Conservation (phyloP, 2,888 invertebrate genomes). For the Drosophila nigricruria region DNA sequence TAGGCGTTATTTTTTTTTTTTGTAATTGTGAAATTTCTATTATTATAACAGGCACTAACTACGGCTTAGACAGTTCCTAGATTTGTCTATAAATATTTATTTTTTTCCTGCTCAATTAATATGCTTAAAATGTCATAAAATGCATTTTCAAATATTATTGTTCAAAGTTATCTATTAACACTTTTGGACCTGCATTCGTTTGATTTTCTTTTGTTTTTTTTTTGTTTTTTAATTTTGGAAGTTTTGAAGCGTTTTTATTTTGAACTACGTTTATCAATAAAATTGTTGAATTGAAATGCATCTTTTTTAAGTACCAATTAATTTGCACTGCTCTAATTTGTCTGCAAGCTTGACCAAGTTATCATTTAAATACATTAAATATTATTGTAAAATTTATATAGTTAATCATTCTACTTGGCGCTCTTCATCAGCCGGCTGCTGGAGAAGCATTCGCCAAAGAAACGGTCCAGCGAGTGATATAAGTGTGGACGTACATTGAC, state of each 20-base stretch:
- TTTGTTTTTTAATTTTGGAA: slow-evolving; percentile 5
- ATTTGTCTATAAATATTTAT: slow-evolving; percentile 48
- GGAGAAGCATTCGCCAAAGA: slow-evolving; percentile 87
- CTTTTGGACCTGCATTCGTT: slow-evolving; percentile 76
- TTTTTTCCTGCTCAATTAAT: slow-evolving; percentile 13
- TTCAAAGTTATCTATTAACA: slow-evolving; percentile 77
- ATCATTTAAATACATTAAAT: slow-evolving; percentile 36
- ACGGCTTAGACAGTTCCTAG: slow-evolving; percentile 41
- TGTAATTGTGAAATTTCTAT: slow-evolving; percentile 33
- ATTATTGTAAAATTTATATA: slow-evolving; percentile 28
- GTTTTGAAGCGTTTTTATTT: slow-evolving; percentile 47
- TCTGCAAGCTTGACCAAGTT: slow-evolving; percentile 37
- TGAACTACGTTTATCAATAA: slow-evolving; percentile 43
- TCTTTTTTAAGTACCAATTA: slow-evolving; percentile 70
- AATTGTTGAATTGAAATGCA: slow-evolving; percentile 55
- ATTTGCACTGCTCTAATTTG: slow-evolving; percentile 25
- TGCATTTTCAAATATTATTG: slow-evolving; percentile 76
- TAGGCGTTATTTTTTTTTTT: slow-evolving; percentile 51
- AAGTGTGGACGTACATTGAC: slow-evolving; percentile 93
- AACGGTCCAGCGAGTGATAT: slow-evolving; percentile 95
- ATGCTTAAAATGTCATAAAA: slow-evolving; percentile 70
- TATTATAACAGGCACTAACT: slow-evolving; percentile 66
- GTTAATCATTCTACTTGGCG: slow-evolving; percentile 56
- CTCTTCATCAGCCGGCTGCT: slow-evolving; percentile 78
- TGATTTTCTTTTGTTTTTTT: slow-evolving; percentile 15